phyloP scores from a whole-genome alignment of 2,888 invertebrate genomes.

The Drosophila pseudotakahashii region DNA sequence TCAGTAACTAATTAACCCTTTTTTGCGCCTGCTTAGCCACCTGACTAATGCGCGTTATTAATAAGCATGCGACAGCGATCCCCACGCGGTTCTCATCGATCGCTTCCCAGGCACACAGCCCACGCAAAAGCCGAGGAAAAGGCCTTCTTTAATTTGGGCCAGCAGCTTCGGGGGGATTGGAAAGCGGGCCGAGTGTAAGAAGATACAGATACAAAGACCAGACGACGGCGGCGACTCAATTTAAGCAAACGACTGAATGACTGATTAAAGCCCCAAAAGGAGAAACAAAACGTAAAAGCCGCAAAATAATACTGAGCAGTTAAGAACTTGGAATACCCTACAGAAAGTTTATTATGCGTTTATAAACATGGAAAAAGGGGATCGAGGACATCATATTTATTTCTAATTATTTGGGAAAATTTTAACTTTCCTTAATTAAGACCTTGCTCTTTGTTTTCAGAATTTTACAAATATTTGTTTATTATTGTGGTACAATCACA shows the following conservation, averaged over 20 bases:
- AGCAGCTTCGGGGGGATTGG: conserved; percentile 10
- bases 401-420: no score
- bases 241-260: conserved; percentile 75
- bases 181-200: conserved; percentile 20
- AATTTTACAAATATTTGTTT: no score
- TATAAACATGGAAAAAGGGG: no score
- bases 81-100: conserved; percentile 43
- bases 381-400: no score
- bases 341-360: no score
- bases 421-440: no score
- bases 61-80: conserved; percentile 64
- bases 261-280: conserved; percentile 67
- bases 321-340: conserved; percentile 8
- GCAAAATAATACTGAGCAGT: not conserved
- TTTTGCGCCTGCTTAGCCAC: conserved; percentile 71
- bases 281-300: conserved; percentile 26
- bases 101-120: conserved; percentile 43
- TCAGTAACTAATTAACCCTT: conserved; percentile 66
- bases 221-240: conserved; percentile 68
- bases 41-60: conserved; percentile 73
- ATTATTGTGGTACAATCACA: no score
- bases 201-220: conserved; percentile 25
- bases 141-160: conserved; percentile 51
- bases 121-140: conserved; percentile 61
- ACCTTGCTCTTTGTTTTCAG: no score